These are phyloP conservation scores for Trypoxylon attenuatum DNA, from an alignment of 2,888 invertebrate genomes.

Conservation along the genomic window DNA sequence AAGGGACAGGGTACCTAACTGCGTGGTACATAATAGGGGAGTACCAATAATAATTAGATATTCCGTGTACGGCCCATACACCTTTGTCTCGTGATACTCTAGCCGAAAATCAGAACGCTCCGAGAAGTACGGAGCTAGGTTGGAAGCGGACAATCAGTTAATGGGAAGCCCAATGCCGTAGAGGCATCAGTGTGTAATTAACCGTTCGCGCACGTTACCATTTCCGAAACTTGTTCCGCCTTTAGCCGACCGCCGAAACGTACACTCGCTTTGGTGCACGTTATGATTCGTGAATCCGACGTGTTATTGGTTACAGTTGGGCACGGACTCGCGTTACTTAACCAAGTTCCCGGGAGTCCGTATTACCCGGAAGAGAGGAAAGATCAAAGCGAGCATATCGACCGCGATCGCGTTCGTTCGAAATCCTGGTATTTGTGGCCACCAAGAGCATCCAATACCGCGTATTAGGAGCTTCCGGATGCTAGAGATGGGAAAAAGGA, in stretches of 20 bases:
- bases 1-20: neutral
- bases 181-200: no score
- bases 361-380: neutral
- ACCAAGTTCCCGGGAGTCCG: slow-evolving; percentile 10
- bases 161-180: no score
- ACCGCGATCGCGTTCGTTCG: slow-evolving; percentile 15
- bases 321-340: slow-evolving; percentile 3
- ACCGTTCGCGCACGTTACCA: neutral
- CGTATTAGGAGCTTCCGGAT: neutral
- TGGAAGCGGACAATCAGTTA: no score
- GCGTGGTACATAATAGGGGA: neutral
- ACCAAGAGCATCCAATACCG: neutral
- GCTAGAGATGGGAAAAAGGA: neutral
- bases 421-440: neutral
- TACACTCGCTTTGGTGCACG: neutral
- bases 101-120: no score
- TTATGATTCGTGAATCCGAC: neutral
- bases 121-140: no score
- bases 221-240: neutral
- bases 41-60: no score
- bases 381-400: slow-evolving; percentile 14
- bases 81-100: no score
- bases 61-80: no score
- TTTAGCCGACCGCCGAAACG: neutral
- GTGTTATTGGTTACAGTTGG: neutral